These are phyloP conservation scores for Xylota sylvarum DNA, from an alignment of 2,888 invertebrate genomes.

Conservation along the genomic window DNA sequence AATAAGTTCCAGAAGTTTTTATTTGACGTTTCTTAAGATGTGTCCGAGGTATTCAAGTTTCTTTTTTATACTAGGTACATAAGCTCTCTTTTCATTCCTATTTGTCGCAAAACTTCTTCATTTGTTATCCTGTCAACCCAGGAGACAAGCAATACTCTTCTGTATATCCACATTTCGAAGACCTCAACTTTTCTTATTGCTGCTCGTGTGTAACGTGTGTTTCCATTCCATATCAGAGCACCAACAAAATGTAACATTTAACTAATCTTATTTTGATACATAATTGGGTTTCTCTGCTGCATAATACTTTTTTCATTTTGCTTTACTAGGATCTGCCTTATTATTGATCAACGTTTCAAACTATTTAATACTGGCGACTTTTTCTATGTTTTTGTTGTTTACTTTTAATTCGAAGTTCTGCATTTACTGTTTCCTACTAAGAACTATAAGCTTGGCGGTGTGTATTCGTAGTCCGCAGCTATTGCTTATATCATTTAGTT, in stretches of 20 bases:
- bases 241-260: background rate
- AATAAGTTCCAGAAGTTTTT: conserved; percentile 6
- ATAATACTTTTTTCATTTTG: too few species aligned
- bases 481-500: too few species aligned
- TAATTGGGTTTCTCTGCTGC: too few species aligned
- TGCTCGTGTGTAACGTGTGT: conserved; percentile 1
- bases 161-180: conserved; percentile 3
- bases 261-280: too few species aligned
- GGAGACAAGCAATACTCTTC: conserved; percentile 15
- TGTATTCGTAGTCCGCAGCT: too few species aligned
- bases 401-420: too few species aligned
- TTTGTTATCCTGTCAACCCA: conserved; percentile 12
- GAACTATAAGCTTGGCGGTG: too few species aligned
- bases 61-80: background rate
- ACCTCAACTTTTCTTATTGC: conserved; percentile 9
- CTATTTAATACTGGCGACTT: too few species aligned
- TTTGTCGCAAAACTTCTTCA: conserved; percentile 15
- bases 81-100: conserved; percentile 4
- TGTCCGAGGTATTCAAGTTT: conserved; percentile 10
- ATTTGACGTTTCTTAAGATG: background rate
- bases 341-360: too few species aligned
- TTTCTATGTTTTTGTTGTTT: too few species aligned
- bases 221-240: conserved; percentile 7
- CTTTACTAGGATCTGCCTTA: too few species aligned
- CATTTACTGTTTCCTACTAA: too few species aligned